Percentiles rank a stretch among this genome's conserved stretches.
These are phyloP conservation scores for Psilanteris sp. DNA, from an alignment of 1,140 invertebrate genomes.

Conservation along the genomic window DNA sequence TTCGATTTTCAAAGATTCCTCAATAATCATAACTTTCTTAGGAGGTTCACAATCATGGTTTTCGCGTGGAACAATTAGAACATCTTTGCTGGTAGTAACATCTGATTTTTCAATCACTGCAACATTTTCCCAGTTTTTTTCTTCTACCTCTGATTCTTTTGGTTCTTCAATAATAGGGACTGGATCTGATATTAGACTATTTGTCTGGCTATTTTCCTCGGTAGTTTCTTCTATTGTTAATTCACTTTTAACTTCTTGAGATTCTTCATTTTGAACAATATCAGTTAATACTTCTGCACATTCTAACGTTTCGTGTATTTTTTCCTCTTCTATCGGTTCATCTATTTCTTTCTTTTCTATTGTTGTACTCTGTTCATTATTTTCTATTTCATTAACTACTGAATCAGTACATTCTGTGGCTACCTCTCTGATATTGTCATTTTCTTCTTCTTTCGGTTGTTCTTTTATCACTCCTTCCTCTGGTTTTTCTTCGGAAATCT, in stretches of 20 bases:
- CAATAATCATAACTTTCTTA: slow-evolving; percentile 32
- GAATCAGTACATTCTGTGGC: neutral
- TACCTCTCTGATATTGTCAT: neutral
- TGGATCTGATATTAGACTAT: slow-evolving; percentile 68
- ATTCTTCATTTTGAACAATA: slow-evolving; percentile 6
- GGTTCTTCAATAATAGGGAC: slow-evolving; percentile 73
- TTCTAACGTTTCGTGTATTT: slow-evolving; percentile 32
- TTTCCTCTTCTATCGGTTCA: neutral
- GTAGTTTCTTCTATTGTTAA: slow-evolving; percentile 71
- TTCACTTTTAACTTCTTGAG: slow-evolving; percentile 14
- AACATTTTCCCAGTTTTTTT: slow-evolving; percentile 47
- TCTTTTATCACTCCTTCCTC: slow-evolving; percentile 17
- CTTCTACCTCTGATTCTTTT: slow-evolving; percentile 65
- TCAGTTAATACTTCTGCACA: slow-evolving; percentile 61
- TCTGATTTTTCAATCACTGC: slow-evolving; percentile 13
- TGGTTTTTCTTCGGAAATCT: slow-evolving; percentile 7
- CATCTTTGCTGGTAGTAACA: slow-evolving; percentile 5
- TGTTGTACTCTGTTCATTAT: slow-evolving; percentile 10
- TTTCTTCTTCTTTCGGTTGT: neutral
- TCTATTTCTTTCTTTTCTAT: slow-evolving; percentile 23
- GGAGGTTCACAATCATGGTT: slow-evolving; percentile 30
- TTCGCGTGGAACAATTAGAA: slow-evolving; percentile 7
- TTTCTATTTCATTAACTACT: neutral
- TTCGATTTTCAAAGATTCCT: slow-evolving; percentile 4
- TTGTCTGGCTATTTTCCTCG: slow-evolving; percentile 60